Conservation (phyloP, 2,797 vertebrate species). For the Thunnus albacares region DNA sequence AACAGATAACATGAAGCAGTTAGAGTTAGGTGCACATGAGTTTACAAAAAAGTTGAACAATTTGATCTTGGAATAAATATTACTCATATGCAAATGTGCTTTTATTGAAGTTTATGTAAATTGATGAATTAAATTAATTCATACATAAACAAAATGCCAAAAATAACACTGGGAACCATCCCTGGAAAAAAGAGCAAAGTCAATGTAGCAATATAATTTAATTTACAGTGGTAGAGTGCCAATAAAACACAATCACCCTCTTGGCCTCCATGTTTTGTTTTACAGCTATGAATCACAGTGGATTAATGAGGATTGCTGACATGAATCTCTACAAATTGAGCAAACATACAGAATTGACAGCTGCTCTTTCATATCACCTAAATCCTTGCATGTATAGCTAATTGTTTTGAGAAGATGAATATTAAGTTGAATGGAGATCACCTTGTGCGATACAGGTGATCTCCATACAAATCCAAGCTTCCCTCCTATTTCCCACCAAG, state of each 20-base stretch:
- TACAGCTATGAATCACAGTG: constrained; percentile 4
- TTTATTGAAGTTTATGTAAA: constrained; percentile 69
- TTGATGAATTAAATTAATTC: constrained; percentile 73
- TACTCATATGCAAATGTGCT: constrained; percentile 18
- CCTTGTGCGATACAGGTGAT: neutral
- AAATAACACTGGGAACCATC: constrained; percentile 72
- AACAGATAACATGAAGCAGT: neutral
- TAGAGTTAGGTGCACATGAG: neutral
- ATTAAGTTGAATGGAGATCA: neutral
- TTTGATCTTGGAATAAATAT: constrained; percentile 4
- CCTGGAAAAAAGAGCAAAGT: constrained; percentile 31
- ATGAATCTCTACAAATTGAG: neutral
- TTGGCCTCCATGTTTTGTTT: constrained; percentile 21
- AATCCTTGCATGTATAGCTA: too few relatives aligned
- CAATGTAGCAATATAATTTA: constrained; percentile 55
- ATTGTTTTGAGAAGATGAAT: neutral
- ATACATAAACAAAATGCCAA: constrained; percentile 72
- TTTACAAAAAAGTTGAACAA: neutral
- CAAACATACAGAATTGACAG: too few relatives aligned
- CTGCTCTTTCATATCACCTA: too few relatives aligned
- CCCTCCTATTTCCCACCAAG: neutral
- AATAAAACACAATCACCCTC: constrained; percentile 8
- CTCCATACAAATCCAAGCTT: neutral
- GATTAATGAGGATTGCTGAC: neutral
- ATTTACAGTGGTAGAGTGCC: constrained; percentile 49